A percentile compares a stretch with the other conserved stretches of the same genome.
These are phyloP conservation scores for Laodelphax striatellus DNA, from an alignment of 1,140 invertebrate genomes.

Conservation along the genomic window DNA sequence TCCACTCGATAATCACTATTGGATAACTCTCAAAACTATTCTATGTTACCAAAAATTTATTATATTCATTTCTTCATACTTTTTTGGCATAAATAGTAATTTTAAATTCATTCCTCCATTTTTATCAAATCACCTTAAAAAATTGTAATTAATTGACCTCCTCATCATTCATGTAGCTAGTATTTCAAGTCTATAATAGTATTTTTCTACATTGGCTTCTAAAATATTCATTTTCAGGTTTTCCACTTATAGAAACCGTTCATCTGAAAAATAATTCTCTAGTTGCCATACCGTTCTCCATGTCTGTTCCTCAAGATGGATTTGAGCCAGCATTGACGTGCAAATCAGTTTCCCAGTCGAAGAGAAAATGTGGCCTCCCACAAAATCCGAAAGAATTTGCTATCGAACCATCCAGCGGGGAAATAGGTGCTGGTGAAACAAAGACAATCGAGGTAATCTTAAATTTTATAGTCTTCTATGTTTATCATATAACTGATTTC, in stretches of 20 bases:
- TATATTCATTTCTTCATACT: too few relatives aligned
- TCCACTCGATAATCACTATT: too few relatives aligned
- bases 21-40: too few relatives aligned
- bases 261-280: neutral
- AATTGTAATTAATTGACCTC: too few relatives aligned
- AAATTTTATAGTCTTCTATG: neutral
- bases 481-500: too few relatives aligned
- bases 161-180: too few relatives aligned
- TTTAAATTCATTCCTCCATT: too few relatives aligned
- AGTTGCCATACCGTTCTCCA: neutral
- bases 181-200: too few relatives aligned
- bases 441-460: neutral
- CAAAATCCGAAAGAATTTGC: neutral
- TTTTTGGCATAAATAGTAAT: too few relatives aligned
- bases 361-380: neutral
- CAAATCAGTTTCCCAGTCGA: neutral
- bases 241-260: neutral
- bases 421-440: neutral
- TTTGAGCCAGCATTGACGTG: neutral
- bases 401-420: neutral
- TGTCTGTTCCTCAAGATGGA: neutral
- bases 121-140: too few relatives aligned
- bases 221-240: neutral
- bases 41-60: too few relatives aligned
- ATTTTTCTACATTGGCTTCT: too few relatives aligned